Conservation (phyloP, 2,113 vertebrate species). For the Sinocyclocheilus maitianheensis region DNA sequence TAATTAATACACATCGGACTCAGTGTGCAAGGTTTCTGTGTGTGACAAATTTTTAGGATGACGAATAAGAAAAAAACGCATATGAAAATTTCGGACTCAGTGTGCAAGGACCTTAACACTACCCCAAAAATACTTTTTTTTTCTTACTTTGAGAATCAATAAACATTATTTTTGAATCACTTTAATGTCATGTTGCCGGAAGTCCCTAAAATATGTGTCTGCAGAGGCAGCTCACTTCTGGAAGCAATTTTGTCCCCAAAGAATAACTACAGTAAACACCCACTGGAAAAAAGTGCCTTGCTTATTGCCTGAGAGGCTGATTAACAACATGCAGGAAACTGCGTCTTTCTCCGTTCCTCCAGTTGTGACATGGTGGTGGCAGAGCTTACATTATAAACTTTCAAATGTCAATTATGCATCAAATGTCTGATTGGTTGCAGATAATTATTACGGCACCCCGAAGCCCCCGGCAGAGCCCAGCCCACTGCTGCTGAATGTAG, state of each 20-base stretch:
- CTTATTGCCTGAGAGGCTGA: neutral
- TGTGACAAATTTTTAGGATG: too few species aligned
- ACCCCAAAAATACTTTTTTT: too few species aligned
- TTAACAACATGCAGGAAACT: neutral
- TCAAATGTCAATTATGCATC: neutral
- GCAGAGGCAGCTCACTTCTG: neutral
- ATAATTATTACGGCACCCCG: constrained; percentile 98
- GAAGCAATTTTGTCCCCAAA: neutral
- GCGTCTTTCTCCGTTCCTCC: neutral
- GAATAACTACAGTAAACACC: neutral
- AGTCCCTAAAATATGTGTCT: neutral
- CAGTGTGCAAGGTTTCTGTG: too few species aligned
- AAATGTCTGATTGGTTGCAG: constrained; percentile 67
- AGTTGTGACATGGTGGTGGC: neutral
- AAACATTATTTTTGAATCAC: too few species aligned
- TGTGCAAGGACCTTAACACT: too few species aligned
- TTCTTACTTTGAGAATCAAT: too few species aligned
- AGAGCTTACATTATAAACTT: neutral
- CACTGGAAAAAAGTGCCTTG: neutral
- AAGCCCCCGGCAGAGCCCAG: constrained; percentile 95
- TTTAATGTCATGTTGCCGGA: neutral
- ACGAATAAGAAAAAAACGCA: too few species aligned
- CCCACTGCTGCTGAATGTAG: constrained; percentile 91
- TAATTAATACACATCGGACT: too few species aligned
- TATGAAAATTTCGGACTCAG: too few species aligned